Evolutionary conservation across 2,797 vertebrate species (phyloP).

Genomic region (Gorsachius magnificus): DNA sequence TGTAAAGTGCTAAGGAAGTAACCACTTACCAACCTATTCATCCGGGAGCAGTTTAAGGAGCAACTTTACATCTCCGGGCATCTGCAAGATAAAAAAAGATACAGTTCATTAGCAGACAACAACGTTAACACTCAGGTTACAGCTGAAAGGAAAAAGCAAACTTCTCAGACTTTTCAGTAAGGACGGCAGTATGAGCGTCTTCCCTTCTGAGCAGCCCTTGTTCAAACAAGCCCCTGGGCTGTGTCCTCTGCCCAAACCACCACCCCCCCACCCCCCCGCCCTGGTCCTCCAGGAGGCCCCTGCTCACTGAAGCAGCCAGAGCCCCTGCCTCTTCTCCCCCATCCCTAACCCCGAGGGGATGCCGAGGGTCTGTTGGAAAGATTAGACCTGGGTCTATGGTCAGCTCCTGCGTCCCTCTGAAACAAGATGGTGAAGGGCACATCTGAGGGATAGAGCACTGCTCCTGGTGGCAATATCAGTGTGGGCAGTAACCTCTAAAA

Average conservation of each 20-base stretch:
- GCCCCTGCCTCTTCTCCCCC: neutral
- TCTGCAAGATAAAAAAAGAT: constrained; percentile 20
- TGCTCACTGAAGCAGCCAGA: neutral
- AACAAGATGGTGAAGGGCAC: neutral
- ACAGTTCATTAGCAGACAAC: constrained; percentile 17
- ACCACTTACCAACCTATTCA: constrained; percentile 43
- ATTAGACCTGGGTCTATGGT: fast-evolving
- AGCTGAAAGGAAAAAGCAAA: neutral
- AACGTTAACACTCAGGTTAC: neutral
- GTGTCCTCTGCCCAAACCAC: neutral
- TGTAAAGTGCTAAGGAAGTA: constrained; percentile 56
- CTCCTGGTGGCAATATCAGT: neutral
- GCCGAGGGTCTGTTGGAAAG: neutral
- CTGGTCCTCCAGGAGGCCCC: neutral
- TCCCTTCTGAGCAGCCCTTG: neutral
- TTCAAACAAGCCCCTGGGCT: neutral
- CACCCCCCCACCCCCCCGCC: too few species aligned
- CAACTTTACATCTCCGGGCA: constrained; percentile 18
- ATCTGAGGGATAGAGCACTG: neutral
- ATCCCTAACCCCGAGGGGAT: too few species aligned
- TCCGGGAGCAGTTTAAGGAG: constrained; percentile 18
- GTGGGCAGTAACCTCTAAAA: neutral
- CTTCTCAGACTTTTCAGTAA: neutral
- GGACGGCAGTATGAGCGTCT: neutral
- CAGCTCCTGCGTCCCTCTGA: neutral